A percentile compares a stretch with the other conserved stretches of the same genome.
These are phyloP conservation scores for Sebastes alutus DNA, from an alignment of 2,797 vertebrate species.

Conservation along the genomic window DNA sequence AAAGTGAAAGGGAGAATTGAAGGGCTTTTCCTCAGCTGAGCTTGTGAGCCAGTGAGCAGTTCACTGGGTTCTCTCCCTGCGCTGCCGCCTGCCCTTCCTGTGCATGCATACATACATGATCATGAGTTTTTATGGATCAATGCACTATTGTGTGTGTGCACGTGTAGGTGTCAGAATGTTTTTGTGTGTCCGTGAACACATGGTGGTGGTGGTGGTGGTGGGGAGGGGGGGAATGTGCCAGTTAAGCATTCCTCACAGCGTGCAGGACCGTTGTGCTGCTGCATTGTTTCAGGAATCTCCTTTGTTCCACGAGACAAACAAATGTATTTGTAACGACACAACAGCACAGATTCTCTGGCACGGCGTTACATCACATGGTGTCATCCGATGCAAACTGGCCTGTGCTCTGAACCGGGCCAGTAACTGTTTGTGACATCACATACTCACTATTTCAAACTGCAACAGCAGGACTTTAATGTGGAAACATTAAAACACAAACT, in stretches of 20 bases:
- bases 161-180: constrained; percentile 11
- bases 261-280: neutral
- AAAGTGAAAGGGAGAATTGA: neutral
- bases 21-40: neutral
- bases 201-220: neutral
- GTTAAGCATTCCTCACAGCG: constrained; percentile 15
- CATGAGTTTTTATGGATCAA: constrained; percentile 8
- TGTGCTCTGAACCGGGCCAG: neutral
- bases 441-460: neutral
- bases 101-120: constrained; percentile 15
- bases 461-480: neutral
- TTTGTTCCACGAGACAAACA: constrained; percentile 31
- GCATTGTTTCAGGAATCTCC: constrained; percentile 5
- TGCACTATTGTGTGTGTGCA: constrained; percentile 27
- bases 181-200: constrained; percentile 12
- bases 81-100: neutral
- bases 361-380: neutral
- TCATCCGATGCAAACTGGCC: neutral
- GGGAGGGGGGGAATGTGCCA: constrained; percentile 33
- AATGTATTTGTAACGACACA: neutral
- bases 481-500: neutral
- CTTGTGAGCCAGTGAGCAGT: neutral
- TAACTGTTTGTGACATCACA: neutral
- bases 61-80: constrained; percentile 18
- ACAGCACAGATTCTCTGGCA: neutral